Evolutionary conservation across 2,888 invertebrate genomes (phyloP), one percentile per base, ranked within the genome.

Genomic region (Harpagoxenus sublaevis): DNA sequence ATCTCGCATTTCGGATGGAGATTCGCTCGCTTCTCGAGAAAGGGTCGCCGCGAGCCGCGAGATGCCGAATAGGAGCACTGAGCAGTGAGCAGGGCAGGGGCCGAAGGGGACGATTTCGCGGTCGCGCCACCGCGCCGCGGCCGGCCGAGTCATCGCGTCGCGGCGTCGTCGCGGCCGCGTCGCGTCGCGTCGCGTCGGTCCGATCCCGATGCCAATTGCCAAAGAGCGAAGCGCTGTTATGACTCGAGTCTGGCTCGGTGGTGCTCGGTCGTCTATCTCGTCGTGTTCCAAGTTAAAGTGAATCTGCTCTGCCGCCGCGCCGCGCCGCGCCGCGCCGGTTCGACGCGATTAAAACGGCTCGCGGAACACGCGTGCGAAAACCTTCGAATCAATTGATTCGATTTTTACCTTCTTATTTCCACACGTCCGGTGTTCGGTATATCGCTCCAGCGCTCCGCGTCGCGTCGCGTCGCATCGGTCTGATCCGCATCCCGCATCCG

Each of bases 191-290:
- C 55, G 23, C 12, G 3, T 23, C 23, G 6, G 35, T 35, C 6
- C 35, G 35, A 35, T 35, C 23, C 23, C 23, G 23, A 23, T 23
- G 23, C 23, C 23, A 23, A 23, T 23, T 23, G 82, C 90, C 90
- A 91, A 90, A 85, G 84, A 86, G 89, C 86, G 85, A 88, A 84
- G 85, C 88, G 70, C 70, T 81, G 83, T 89, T 75, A 87, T 86
- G 89, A 79, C 57, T 82, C 82, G 87, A 75, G 77, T 87, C 82
- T 65, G 83, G 42, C 71, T 84, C 82, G 85, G 62, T 68, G 35
- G 35, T 66, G 63, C 68, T 71, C 75, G 53, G 35, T 48, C 62
- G 71, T 65, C 68, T 66, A 2, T 35, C 35, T 55, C 83, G 45
- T 28, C 45, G 71, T 8, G 53, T n/a, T n/a, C n/a, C 6, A 5